Conservation (phyloP, 2,113 vertebrate genomes). For the Hoplias malabaricus region DNA sequence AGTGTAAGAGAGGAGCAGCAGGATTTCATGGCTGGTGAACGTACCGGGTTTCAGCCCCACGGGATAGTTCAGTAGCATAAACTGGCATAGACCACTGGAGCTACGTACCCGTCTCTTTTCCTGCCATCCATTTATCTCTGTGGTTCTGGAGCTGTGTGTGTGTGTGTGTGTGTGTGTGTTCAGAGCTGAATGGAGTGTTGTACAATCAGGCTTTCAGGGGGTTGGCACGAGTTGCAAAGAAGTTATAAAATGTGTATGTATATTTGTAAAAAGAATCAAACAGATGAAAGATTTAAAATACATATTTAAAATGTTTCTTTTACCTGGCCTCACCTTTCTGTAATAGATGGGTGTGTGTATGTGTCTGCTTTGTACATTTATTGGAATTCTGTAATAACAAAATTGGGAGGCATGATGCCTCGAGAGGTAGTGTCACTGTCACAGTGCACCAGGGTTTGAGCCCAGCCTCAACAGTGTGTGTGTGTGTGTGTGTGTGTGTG, state of each 20-base stretch:
- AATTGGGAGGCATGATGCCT: too few species aligned
- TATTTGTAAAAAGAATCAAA: not conserved
- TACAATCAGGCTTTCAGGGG: constrained; percentile 50
- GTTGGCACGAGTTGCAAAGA: constrained; percentile 30
- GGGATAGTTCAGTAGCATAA: constrained; percentile 44
- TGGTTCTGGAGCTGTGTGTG: constrained; percentile 35
- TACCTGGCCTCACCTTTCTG: constrained; percentile 37
- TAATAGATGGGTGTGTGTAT: not conserved
- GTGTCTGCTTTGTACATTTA: constrained; percentile 17
- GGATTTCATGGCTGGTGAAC: constrained; percentile 47
- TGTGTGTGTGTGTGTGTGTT: constrained; percentile 51
- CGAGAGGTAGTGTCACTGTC: too few species aligned
- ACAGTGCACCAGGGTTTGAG: too few species aligned
- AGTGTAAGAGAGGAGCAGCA: constrained; percentile 2
- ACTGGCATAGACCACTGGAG: constrained; percentile 40
- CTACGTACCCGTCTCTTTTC: constrained; percentile 26
- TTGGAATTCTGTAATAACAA: too few species aligned
- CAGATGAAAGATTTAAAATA: not conserved
- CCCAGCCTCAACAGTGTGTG: constrained; percentile 36
- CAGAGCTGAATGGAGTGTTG: constrained; percentile 51
- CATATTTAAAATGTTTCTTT: constrained; percentile 18
- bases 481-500: not conserved
- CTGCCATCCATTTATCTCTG: constrained; percentile 10
- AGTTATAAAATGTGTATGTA: constrained; percentile 34
- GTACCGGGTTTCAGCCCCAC: constrained; percentile 41